Percentiles rank a stretch among this genome's conserved stretches.
These are phyloP conservation scores for Boulengeromyrus knoepffleri DNA, from an alignment of 2,113 vertebrate species.

Conservation along the genomic window DNA sequence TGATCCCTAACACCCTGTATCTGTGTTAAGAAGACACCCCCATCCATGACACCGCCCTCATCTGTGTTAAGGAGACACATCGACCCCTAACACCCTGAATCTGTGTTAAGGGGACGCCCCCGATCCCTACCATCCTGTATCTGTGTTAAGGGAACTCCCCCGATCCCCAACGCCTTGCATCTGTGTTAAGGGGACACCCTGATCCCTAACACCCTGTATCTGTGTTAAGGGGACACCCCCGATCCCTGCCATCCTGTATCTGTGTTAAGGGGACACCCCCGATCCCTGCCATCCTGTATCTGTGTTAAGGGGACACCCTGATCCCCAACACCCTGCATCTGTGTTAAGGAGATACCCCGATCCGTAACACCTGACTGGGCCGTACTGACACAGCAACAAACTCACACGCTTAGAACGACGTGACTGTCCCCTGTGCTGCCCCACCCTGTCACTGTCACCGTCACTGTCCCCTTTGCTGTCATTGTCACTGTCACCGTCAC, in stretches of 20 bases:
- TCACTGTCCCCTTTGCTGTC: neutral
- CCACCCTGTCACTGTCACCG: neutral
- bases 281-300: neutral
- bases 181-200: neutral
- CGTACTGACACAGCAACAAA: neutral
- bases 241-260: neutral
- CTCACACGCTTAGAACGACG: neutral
- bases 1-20: neutral
- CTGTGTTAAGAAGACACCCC: neutral
- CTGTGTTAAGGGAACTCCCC: neutral
- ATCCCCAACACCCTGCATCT: neutral
- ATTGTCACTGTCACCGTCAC: neutral
- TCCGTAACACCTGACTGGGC: neutral
- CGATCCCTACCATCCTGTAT: fast-evolving
- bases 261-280: neutral
- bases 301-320: neutral
- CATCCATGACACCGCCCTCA: fast-evolving
- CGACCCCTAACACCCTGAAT: neutral
- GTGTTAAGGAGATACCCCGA: neutral
- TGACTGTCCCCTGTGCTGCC: neutral
- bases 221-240: neutral
- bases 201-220: neutral
- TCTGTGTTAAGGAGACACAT: neutral
- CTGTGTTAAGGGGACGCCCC: neutral
- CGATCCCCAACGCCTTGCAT: neutral